These are phyloP conservation scores for Accipiter virgatus DNA, from an alignment of 2,113 vertebrate genomes.

Conservation along the genomic window DNA sequence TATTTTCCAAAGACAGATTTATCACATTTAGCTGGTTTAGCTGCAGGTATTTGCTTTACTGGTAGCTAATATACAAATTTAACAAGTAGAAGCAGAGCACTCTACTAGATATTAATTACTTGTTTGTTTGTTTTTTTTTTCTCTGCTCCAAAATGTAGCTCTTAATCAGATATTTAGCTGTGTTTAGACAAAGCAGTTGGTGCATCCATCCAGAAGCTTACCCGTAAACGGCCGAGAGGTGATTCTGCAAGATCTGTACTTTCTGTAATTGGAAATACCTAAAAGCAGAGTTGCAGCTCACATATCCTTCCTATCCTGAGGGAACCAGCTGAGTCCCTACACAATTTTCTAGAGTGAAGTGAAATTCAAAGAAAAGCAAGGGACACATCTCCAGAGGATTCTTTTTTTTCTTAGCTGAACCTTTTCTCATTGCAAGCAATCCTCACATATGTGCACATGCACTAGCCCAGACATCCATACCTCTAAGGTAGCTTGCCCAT, in stretches of 20 bases:
- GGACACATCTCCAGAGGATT: neutral
- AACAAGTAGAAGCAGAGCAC: neutral
- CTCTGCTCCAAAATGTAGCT: neutral
- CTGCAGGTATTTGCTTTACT: neutral
- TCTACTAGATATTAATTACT: neutral
- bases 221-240: neutral
- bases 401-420: neutral
- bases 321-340: neutral
- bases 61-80: neutral
- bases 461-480: neutral
- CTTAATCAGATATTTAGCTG: neutral
- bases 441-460: accelerated
- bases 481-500: neutral
- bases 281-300: neutral
- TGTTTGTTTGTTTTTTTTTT: neutral
- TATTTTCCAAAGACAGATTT: neutral
- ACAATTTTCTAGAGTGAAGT: neutral
- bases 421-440: neutral
- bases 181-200: neutral
- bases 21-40: neutral
- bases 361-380: neutral
- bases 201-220: neutral
- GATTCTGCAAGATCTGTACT: neutral
- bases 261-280: neutral
- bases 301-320: neutral